Base-by-base conservation (phyloP, 2,888 invertebrate species). In the Eristalis tenax region DNA sequence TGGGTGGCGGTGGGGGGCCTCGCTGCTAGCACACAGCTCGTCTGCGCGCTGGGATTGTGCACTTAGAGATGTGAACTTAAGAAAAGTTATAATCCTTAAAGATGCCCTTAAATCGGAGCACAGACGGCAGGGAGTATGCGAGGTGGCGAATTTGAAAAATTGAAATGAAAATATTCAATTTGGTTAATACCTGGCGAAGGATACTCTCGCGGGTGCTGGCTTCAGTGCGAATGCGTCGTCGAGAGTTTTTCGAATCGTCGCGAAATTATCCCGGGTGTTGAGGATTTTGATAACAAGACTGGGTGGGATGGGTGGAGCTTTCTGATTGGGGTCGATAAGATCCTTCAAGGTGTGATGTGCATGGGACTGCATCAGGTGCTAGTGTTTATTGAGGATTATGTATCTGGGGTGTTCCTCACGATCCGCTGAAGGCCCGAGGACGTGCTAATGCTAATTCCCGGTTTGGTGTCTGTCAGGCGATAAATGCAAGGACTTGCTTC, bases 11-110 rank as follows among this genome's bases (percentile, higher is more conserved):
- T 3, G 32, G 4, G 28, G 28, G 13, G 18, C 2, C 4, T 15
- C 59, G 11, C n/a, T 68, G 28, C 65, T 10, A 18, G 50, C 40
- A 8, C 32, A 50, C 40, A 35, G 15, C 11, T 38, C 40, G 40
- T 82, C 43, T 68, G 77, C 56, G 77, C 63, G 63, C 76, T 66
- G 32, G 70, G 73, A 74, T 70, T 74, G 74, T 82, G 61, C 74
- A 78, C 82, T 86, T 82, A 75, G 83, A 86, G 69, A 28, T 74
- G 74, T 75, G 86, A 78, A 83, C 83, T 83, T 86, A 78, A 78
- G 78, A 71, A 83, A 86, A 83, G 78, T 86, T 86, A 83, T 86
- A 86, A 86, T 86, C 78, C 83, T 86, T 86, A 86, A 86, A 83
- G 83, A 59, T 69, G 65, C 65, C 57, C 40, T 35, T 50, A 86